These are phyloP conservation scores for Protonibea diacanthus DNA, from an alignment of 2,797 vertebrate genomes.

Conservation along the genomic window DNA sequence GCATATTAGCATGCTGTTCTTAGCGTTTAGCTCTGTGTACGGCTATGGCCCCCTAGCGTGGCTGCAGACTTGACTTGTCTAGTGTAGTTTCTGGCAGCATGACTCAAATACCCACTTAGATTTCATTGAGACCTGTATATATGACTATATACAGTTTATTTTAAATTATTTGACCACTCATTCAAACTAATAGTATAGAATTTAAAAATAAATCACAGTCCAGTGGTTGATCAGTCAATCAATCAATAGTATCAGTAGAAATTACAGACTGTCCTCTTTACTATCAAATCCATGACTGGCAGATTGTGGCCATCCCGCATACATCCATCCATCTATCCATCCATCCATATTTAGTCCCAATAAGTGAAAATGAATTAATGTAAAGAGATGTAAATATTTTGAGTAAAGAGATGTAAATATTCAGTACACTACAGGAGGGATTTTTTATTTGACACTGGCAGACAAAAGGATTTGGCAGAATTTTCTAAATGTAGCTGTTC, in stretches of 20 bases:
- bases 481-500: not conserved
- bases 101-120: not conserved
- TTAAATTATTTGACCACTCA: not conserved
- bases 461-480: not conserved
- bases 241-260: not conserved
- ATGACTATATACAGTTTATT: not conserved
- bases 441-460: not conserved
- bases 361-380: not conserved
- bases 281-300: not conserved
- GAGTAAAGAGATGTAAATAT: too few relatives aligned
- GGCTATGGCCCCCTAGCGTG: not conserved
- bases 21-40: not conserved
- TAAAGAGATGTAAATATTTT: constrained; percentile 1
- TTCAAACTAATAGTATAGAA: not conserved
- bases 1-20: not conserved
- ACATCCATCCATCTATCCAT: not conserved
- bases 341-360: not conserved
- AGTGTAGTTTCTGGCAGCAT: not conserved
- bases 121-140: not conserved
- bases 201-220: not conserved
- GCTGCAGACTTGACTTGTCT: not conserved
- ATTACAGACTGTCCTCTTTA: not conserved
- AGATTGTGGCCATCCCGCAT: not conserved
- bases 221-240: not conserved
- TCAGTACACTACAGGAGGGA: not conserved